Evolutionary conservation across 2,797 vertebrate genomes (phyloP).

Genomic region (Monodelphis domestica): DNA sequence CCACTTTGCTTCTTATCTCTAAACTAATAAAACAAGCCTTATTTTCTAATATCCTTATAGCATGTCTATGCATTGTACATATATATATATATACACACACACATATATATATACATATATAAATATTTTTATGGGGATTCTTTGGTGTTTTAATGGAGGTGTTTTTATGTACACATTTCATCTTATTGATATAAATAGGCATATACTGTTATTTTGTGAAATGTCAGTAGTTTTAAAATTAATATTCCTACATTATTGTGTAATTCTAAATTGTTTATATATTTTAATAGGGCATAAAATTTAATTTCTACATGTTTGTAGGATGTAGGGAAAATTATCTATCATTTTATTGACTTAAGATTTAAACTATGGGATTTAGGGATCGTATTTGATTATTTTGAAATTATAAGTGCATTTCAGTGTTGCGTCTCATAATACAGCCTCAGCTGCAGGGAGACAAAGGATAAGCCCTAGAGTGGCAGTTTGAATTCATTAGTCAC

Average conservation of each 20-base stretch:
- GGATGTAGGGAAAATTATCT: background rate
- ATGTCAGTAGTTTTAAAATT: constrained; percentile 37
- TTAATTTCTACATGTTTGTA: background rate
- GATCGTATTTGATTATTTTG: constrained; percentile 58
- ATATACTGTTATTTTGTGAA: constrained; percentile 3
- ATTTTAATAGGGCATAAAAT: background rate
- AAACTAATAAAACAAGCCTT: no score
- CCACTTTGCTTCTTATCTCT: no score
- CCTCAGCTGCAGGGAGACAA: constrained; percentile 81
- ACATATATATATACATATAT: background rate
- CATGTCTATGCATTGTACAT: background rate
- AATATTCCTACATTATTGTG: background rate
- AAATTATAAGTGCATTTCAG: constrained; percentile 67
- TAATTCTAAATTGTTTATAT: background rate
- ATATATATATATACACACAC: background rate
- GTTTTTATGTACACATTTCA: background rate
- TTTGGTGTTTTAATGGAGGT: background rate
- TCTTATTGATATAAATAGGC: background rate
- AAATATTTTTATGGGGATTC: background rate
- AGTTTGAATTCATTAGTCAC: constrained; percentile 90
- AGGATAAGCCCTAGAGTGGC: constrained; percentile 71
- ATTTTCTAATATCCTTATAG: no score
- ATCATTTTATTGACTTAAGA: constrained; percentile 58
- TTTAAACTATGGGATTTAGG: constrained; percentile 58
- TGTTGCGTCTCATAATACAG: constrained; percentile 78